These are phyloP conservation scores for Eumerus sabulonum DNA, from an alignment of 2,888 invertebrate species.

Conservation along the genomic window DNA sequence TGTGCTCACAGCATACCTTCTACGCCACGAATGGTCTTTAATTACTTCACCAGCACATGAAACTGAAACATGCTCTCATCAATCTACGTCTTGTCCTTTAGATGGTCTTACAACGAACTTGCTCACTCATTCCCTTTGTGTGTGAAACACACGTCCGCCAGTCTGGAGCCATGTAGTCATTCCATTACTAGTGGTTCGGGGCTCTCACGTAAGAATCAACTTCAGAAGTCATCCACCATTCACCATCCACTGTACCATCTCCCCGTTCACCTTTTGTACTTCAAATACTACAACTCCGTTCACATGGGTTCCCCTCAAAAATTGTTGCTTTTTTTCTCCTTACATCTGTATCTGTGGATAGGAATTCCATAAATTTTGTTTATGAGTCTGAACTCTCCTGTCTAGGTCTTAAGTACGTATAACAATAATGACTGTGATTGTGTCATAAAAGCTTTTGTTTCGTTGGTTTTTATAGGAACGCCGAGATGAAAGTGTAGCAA, in stretches of 20 bases:
- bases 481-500: too few species aligned
- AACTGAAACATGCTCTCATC: constrained; percentile 56
- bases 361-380: constrained; percentile 45
- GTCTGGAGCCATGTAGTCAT: constrained; percentile 63
- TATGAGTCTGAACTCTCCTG: constrained; percentile 58
- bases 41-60: constrained; percentile 59
- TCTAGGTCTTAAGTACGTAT: constrained; percentile 54
- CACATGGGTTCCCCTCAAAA: constrained; percentile 31
- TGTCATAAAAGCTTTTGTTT: constrained; percentile 65
- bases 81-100: constrained; percentile 58
- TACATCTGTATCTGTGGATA: constrained; percentile 7
- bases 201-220: constrained; percentile 54
- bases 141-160: constrained; percentile 49
- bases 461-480: constrained; percentile 30
- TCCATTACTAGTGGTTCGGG: constrained; percentile 43
- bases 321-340: constrained; percentile 27
- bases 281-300: constrained; percentile 48
- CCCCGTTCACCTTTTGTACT: constrained; percentile 61
- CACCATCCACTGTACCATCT: constrained; percentile 11
- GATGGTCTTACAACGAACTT: constrained; percentile 40
- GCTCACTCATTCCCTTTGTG: constrained; percentile 12
- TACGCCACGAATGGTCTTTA: constrained; percentile 41
- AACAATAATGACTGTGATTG: constrained; percentile 63
- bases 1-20: constrained; percentile 12
- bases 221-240: constrained; percentile 50